These are phyloP conservation scores for Eriocheir sinensis DNA, from an alignment of 1,140 invertebrate genomes.

Conservation along the genomic window DNA sequence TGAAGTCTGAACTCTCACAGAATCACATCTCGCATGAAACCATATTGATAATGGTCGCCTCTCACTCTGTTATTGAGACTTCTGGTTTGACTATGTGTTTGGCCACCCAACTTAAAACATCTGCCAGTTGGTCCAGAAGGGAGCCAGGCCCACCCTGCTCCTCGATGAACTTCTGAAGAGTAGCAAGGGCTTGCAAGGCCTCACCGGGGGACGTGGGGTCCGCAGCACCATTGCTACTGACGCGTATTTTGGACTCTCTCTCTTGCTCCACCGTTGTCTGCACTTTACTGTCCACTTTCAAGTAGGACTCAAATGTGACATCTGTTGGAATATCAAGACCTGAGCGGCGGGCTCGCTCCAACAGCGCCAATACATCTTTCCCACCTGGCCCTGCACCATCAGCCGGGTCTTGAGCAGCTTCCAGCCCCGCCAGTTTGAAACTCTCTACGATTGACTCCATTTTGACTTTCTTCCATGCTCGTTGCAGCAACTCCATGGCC, in stretches of 20 bases:
- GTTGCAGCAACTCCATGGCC: slow-evolving; percentile 48
- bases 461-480: slow-evolving; percentile 39
- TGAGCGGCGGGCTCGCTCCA: slow-evolving; percentile 44
- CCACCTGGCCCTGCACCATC: not conserved
- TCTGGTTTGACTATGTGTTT: slow-evolving; percentile 55
- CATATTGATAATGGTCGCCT: too few species aligned
- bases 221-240: not conserved
- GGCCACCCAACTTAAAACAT: slow-evolving; percentile 43
- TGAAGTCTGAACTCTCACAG: too few species aligned
- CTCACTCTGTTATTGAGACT: not conserved
- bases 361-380: not conserved
- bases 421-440: slow-evolving; percentile 45
- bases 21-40: too few species aligned
- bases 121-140: not conserved
- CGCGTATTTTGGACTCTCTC: not conserved
- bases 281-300: slow-evolving; percentile 61
- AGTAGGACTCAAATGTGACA: slow-evolving; percentile 59
- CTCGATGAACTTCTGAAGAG: slow-evolving; percentile 37
- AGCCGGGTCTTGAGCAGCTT: not conserved
- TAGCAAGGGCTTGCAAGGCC: slow-evolving; percentile 54
- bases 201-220: slow-evolving; percentile 23
- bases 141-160: slow-evolving; percentile 26
- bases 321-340: slow-evolving; percentile 62
- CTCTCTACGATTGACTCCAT: slow-evolving; percentile 31
- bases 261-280: slow-evolving; percentile 57